phyloP scores from a whole-genome alignment of 2,797 vertebrate species.

The Perodicticus potto region DNA sequence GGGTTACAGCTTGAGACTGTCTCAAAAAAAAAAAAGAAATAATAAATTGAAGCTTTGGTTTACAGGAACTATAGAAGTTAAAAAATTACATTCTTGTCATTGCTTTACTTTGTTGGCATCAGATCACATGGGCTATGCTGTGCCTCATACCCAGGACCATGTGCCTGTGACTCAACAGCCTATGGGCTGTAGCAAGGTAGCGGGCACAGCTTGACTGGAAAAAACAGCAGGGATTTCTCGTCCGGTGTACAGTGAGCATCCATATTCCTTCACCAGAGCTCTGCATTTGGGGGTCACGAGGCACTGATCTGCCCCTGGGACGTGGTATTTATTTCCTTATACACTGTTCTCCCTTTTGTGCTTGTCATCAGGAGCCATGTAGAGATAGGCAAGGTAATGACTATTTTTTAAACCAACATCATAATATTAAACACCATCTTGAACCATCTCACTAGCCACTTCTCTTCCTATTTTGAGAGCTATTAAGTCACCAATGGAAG shows the following conservation, averaged over 20 bases:
- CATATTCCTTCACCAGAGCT: neutral
- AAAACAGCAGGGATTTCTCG: neutral
- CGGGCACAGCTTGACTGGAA: neutral
- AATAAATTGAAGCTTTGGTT: neutral
- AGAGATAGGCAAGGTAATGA: neutral
- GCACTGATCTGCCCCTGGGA: neutral
- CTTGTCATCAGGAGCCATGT: neutral
- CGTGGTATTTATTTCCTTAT: neutral
- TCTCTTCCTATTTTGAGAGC: slow-evolving; percentile 12
- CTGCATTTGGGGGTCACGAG: neutral
- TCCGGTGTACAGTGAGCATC: neutral
- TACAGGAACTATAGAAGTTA: neutral
- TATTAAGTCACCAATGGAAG: neutral
- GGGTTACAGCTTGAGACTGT: no score
- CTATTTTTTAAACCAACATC: neutral
- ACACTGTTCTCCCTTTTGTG: neutral
- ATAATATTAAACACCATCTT: neutral
- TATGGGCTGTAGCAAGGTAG: neutral
- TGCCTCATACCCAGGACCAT: neutral
- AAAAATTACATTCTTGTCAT: slow-evolving; percentile 5
- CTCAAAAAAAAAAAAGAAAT: no score
- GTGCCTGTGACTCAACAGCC: neutral
- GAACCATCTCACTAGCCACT: neutral
- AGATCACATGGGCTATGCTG: neutral
- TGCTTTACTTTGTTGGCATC: neutral